Percentiles rank a stretch among this genome's conserved stretches.
Evolutionary conservation across 1,140 invertebrate species (phyloP).

Genomic region (Akabosia matsudoensis): DNA sequence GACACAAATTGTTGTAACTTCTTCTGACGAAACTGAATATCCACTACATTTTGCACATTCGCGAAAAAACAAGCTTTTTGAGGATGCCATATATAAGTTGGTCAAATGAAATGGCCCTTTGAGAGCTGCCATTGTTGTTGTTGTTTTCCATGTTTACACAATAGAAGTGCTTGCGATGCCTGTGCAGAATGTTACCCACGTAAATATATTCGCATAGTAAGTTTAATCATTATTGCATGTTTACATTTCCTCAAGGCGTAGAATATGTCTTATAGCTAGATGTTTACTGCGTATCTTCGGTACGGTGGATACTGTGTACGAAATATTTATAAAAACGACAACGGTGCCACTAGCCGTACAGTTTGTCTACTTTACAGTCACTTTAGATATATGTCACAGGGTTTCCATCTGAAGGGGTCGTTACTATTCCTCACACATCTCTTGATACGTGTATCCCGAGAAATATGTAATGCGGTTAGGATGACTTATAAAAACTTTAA

Average conservation of each 20-base stretch:
- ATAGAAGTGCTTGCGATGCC: too few relatives aligned
- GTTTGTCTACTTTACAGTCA: too few relatives aligned
- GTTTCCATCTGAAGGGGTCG: neutral
- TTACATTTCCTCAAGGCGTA: too few relatives aligned
- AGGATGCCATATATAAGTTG: conserved; percentile 16
- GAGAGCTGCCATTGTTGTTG: neutral
- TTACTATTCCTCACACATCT: conserved; percentile 18
- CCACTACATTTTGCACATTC: neutral
- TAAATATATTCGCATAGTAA: too few relatives aligned
- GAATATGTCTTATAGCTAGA: too few relatives aligned
- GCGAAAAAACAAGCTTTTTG: neutral
- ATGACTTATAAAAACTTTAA: neutral
- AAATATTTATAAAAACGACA: too few relatives aligned
- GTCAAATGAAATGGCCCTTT: conserved; percentile 14
- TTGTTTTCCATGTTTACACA: neutral
- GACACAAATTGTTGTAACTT: neutral
- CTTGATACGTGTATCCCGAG: conserved; percentile 5
- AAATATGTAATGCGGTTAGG: conserved; percentile 5
- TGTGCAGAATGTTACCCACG: neutral
- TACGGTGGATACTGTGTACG: neutral
- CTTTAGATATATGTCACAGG: too few relatives aligned
- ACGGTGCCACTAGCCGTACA: too few relatives aligned
- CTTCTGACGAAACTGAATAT: neutral
- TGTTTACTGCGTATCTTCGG: neutral
- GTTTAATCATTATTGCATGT: too few relatives aligned